Percentiles rank a stretch among this genome's conserved stretches.
These are phyloP conservation scores for Schizopygopsis pylzovi DNA, from an alignment of 2,797 vertebrate species.

Conservation along the genomic window DNA sequence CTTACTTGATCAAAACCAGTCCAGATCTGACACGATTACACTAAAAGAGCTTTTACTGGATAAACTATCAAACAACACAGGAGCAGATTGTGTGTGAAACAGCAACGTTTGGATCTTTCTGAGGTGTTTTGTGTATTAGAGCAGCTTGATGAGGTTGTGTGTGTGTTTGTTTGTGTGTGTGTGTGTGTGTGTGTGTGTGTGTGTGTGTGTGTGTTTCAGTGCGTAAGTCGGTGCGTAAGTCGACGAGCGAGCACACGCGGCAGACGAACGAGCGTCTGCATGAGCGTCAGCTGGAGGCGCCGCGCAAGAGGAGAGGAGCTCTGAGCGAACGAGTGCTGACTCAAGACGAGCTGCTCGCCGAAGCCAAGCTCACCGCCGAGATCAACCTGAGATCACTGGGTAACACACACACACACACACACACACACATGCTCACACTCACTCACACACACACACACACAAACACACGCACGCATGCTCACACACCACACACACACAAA, in stretches of 20 bases:
- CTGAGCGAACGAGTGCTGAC: conserved; percentile 87
- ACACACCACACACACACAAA: too few relatives aligned
- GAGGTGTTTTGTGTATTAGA: neutral
- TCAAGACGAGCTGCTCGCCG: conserved; percentile 92
- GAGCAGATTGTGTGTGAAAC: too few relatives aligned
- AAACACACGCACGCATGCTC: too few relatives aligned
- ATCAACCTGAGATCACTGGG: conserved; percentile 92
- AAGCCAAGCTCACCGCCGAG: conserved; percentile 92
- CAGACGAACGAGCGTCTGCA: conserved; percentile 93
- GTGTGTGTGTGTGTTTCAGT: conserved; percentile 68
- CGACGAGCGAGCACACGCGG: conserved; percentile 92
- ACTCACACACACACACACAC: too few relatives aligned
- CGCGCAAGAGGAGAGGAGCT: conserved; percentile 85
- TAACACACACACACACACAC: conserved; percentile 64
- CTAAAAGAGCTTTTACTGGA: too few relatives aligned
- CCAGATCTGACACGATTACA: too few relatives aligned
- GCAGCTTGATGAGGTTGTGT: neutral
- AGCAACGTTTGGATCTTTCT: too few relatives aligned
- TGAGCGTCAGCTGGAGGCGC: conserved; percentile 93
- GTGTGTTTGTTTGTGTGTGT: too few relatives aligned
- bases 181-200: too few relatives aligned
- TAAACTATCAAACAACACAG: too few relatives aligned
- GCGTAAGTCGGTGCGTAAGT: conserved; percentile 94
- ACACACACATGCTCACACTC: too few relatives aligned
- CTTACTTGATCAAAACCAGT: too few relatives aligned